A percentile compares a stretch with the other conserved stretches of the same genome.
Evolutionary conservation across 2,888 invertebrate genomes (phyloP).

Genomic region (Meliscaeva auricollis): DNA sequence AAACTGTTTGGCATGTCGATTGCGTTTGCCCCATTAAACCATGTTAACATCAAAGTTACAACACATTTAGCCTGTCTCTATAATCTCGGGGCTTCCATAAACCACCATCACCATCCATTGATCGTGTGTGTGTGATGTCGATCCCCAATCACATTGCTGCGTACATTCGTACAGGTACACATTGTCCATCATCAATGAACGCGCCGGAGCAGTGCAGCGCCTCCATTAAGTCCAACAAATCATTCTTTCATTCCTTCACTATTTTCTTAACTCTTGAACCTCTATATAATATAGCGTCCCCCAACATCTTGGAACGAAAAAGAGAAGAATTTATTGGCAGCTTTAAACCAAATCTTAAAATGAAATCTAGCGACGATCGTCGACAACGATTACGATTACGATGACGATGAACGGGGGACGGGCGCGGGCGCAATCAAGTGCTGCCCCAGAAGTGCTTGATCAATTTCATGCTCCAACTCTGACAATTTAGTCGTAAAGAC

Average conservation of each 20-base stretch:
- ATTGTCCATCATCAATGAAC: too few relatives aligned
- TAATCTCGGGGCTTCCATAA: slow-evolving; percentile 54
- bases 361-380: slow-evolving; percentile 16
- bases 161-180: slow-evolving; percentile 34
- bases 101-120: slow-evolving; percentile 35
- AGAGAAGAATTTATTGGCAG: slow-evolving; percentile 30
- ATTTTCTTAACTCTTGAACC: slow-evolving; percentile 35
- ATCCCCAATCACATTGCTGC: slow-evolving; percentile 28
- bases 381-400: slow-evolving; percentile 36
- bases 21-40: slow-evolving; percentile 58
- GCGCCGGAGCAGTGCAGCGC: neutral
- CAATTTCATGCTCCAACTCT: slow-evolving; percentile 56
- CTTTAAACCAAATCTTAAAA: slow-evolving; percentile 13
- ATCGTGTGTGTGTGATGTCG: slow-evolving; percentile 32
- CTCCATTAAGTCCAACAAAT: slow-evolving; percentile 42
- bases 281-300: neutral
- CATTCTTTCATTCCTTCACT: slow-evolving; percentile 40
- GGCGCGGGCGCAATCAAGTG: slow-evolving; percentile 23
- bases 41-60: slow-evolving; percentile 61
- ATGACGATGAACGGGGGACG: slow-evolving; percentile 30
- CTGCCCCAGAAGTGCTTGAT: slow-evolving; percentile 56
- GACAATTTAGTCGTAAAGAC: slow-evolving; percentile 52
- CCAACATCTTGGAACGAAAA: neutral
- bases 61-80: slow-evolving; percentile 48
- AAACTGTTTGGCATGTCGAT: slow-evolving; percentile 46